Evolutionary conservation across 1,140 invertebrate species (phyloP), one percentile per base, ranked within the genome.

Genomic region (Panonychus citri): DNA sequence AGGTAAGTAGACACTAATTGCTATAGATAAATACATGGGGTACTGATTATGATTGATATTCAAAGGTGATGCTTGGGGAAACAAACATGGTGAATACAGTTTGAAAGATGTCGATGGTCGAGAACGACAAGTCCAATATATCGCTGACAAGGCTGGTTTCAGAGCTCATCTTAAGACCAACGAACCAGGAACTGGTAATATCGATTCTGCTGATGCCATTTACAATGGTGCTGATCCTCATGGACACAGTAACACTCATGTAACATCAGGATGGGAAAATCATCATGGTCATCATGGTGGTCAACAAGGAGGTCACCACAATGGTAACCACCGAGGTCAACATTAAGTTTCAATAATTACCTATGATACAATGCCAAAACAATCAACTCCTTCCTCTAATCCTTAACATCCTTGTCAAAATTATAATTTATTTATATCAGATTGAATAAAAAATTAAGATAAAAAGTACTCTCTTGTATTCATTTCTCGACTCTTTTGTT

Each of bases 131-230:
- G 63, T 64, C 3, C 53, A 60, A n/a, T 64, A 64, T 43, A 52
- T 60, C 3, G 59, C 62, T 15, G 62, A 63, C 26, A 54, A 59
- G 28, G n/a, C 28, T 25, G 63, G 63, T 25, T 64, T 60, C 42
- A 49, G 61, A 3, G 63, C 62, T 17, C 37, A 55, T 10, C 60
- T 64, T 13, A 54, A 62, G 34, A 61, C 63, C 30, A 64, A 65
- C 51, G 64, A 65, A 53, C 63, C 60, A 15, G 64, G 63, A 28
- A 63, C 63, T 40, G 62, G 62, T 2, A 37, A 25, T 19, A 53
- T 53, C 3, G 56, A 61, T 27, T 50, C 62, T n/a, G 62, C 61
- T 19, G 56, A n/a, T 49, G 61, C 56, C 2, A 54, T 54, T 25
- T 40, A 40, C 53, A 54, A 54, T 40, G 53, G 53, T 10, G 17